A percentile compares a stretch with the other conserved stretches of the same genome.
Conservation (phyloP, 2,113 vertebrate genomes). For the Etia nguti region DNA sequence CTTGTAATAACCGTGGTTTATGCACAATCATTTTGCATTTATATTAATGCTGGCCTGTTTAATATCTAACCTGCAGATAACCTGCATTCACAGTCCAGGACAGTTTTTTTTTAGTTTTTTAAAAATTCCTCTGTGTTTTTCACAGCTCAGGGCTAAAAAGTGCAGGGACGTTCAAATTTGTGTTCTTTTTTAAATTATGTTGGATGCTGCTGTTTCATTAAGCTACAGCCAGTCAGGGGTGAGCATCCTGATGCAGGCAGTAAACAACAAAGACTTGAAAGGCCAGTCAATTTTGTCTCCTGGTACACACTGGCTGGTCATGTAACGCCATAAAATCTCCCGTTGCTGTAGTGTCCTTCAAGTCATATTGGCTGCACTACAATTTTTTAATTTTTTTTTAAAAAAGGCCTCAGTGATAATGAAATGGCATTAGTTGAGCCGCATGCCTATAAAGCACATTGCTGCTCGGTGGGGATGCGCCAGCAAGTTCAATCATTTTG, state of each 20-base stretch:
- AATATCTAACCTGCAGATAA: background rate
- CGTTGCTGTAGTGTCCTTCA: slow-evolving; percentile 23
- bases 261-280: background rate
- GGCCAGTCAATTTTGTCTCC: background rate
- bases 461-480: background rate
- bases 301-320: background rate
- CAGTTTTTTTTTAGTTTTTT: background rate
- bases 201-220: background rate
- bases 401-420: slow-evolving; percentile 1
- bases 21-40: background rate
- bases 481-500: background rate
- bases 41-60: background rate
- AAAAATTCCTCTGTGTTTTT: background rate
- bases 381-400: background rate
- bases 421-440: slow-evolving; percentile 16
- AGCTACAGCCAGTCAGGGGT: background rate
- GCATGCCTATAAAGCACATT: slow-evolving; percentile 1
- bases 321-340: background rate
- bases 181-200: background rate
- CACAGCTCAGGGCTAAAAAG: background rate
- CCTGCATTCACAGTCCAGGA: background rate
- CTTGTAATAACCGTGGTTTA: background rate
- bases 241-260: background rate
- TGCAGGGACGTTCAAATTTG: background rate
- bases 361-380: slow-evolving; percentile 2